Conservation (phyloP, 2,797 vertebrate species). For the Tapirus indicus region DNA sequence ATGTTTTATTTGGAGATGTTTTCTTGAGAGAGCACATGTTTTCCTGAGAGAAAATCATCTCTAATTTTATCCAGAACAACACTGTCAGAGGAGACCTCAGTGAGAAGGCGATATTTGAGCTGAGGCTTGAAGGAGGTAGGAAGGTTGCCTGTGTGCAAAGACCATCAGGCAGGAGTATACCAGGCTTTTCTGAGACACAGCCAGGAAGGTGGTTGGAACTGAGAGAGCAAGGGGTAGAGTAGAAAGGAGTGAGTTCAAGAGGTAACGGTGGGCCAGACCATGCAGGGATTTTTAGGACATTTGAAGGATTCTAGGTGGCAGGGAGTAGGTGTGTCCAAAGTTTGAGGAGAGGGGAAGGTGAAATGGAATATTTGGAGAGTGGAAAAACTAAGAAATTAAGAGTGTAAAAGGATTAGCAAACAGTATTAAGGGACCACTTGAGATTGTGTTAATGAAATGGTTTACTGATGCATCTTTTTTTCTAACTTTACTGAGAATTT, state of each 20-base stretch:
- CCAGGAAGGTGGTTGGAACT: not conserved
- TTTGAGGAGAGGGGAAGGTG: not conserved
- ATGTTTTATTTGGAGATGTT: not conserved
- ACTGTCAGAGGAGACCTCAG: not conserved
- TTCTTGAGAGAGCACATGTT: not conserved
- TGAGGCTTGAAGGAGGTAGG: not conserved
- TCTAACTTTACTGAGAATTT: not conserved
- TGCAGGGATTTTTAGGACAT: not conserved
- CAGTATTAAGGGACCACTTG: not conserved
- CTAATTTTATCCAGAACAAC: not conserved
- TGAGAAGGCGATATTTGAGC: not conserved
- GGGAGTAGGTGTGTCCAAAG: not conserved
- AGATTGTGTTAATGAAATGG: not conserved
- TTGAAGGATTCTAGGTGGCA: not conserved
- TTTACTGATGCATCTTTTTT: not conserved
- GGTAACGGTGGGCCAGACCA: not conserved
- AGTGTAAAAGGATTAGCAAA: not conserved
- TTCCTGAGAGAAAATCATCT: not conserved
- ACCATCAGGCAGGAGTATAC: not conserved
- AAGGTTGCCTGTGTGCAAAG: not conserved
- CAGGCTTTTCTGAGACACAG: not conserved
- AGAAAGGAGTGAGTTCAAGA: not conserved
- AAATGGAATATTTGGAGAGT: not conserved
- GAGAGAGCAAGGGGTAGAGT: not conserved
- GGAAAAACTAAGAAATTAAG: not conserved